Conservation (phyloP, 2,113 vertebrate genomes). For the Chionis minor region DNA sequence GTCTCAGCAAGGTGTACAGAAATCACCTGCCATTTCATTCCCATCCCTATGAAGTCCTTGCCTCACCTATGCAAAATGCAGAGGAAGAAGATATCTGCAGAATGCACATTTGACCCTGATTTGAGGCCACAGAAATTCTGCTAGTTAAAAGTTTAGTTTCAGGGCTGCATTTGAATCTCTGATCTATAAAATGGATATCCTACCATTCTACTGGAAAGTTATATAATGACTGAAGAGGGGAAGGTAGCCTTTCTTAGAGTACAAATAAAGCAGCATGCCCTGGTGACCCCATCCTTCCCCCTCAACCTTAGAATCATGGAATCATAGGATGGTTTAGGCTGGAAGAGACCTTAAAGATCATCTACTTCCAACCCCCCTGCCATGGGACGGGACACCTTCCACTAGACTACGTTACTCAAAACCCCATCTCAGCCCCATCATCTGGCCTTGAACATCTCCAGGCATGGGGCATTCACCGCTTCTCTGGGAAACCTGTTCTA, state of each 20-base stretch:
- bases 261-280: background rate
- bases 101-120: background rate
- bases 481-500: background rate
- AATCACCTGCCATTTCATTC: background rate
- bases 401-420: background rate
- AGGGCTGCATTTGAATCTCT: background rate
- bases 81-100: background rate
- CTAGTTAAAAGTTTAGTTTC: background rate
- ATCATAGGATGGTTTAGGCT: background rate
- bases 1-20: background rate
- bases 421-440: background rate
- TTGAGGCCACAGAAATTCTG: background rate
- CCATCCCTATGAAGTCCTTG: background rate
- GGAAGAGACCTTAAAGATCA: background rate
- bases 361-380: background rate
- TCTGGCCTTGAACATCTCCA: background rate
- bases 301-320: background rate
- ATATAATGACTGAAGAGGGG: background rate
- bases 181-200: background rate
- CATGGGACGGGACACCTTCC: background rate
- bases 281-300: background rate
- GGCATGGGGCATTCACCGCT: background rate
- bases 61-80: background rate
- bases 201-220: background rate
- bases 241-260: background rate